phyloP scores from a whole-genome alignment of 2,797 vertebrate species.

The Aldrovandia affinis region DNA sequence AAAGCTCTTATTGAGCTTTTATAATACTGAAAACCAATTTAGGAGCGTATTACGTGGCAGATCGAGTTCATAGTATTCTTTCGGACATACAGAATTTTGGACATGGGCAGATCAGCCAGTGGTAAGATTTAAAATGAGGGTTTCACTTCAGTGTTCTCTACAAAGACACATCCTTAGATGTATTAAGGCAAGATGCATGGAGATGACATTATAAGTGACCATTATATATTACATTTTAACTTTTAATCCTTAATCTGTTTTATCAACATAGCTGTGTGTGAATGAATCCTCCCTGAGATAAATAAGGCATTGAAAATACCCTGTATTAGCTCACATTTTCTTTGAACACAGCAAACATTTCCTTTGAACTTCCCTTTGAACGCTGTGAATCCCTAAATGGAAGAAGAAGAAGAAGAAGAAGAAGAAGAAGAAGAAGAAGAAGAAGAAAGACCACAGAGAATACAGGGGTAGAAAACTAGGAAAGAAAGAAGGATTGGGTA shows the following conservation, averaged over 20 bases:
- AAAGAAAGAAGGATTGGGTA: background rate
- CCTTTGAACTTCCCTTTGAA: constrained; percentile 49
- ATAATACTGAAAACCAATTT: constrained; percentile 22
- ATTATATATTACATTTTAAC: constrained; percentile 29
- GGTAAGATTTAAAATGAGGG: constrained; percentile 14
- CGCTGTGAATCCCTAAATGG: constrained; percentile 44
- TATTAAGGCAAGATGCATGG: background rate
- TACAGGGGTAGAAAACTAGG: constrained; percentile 14
- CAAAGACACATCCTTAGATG: constrained; percentile 7
- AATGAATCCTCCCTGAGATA: constrained; percentile 34
- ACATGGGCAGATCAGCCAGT: constrained; percentile 7
- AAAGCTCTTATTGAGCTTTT: constrained; percentile 27
- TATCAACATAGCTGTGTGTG: constrained; percentile 14
- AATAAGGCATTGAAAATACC: constrained; percentile 39
- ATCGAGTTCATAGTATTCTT: constrained; percentile 18
- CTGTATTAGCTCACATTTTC: constrained; percentile 45
- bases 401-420: constrained; percentile 28
- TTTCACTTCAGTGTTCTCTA: background rate
- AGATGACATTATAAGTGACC: constrained; percentile 9
- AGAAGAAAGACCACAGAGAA: constrained; percentile 36
- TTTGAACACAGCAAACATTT: constrained; percentile 50
- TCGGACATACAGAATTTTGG: constrained; percentile 26
- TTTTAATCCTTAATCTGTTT: constrained; percentile 35
- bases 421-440: constrained; percentile 36
- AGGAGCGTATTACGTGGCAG: background rate